These are phyloP conservation scores for Panonychus citri DNA, from an alignment of 1,140 invertebrate species.

Conservation along the genomic window DNA sequence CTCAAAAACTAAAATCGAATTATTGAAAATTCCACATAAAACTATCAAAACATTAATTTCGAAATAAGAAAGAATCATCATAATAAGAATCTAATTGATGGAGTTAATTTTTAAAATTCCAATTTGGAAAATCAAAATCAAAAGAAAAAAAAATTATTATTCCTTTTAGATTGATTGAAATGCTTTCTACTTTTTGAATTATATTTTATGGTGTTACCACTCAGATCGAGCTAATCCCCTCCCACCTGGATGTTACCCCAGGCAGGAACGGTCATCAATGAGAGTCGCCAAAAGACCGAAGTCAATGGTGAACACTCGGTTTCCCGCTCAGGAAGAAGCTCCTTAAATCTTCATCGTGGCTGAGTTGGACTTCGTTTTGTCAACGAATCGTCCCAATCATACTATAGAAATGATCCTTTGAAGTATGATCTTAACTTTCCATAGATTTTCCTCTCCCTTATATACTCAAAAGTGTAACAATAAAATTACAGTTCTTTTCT, in stretches of 20 bases:
- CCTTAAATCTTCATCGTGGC: slow-evolving; percentile 10
- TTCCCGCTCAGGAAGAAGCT: slow-evolving; percentile 11
- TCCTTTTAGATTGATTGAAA: too few species aligned
- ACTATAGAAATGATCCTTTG: slow-evolving; percentile 13
- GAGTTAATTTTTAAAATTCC: not conserved
- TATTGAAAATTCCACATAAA: not conserved
- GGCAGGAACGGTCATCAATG: slow-evolving; percentile 2
- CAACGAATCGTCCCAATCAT: slow-evolving; percentile 8
- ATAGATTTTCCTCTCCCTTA: too few species aligned
- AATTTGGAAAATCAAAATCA: too few species aligned
- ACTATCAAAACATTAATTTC: not conserved
- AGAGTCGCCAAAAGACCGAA: not conserved
- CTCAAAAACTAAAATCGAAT: not conserved
- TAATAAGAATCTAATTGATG: not conserved
- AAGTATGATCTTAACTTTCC: slow-evolving; percentile 11
- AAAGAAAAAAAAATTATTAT: too few species aligned
- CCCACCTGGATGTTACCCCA: not conserved
- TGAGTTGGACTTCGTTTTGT: slow-evolving; percentile 3
- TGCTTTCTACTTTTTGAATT: too few species aligned
- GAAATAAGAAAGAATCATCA: not conserved
- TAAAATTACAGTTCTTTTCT: too few species aligned
- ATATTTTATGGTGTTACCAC: slow-evolving; percentile 4
- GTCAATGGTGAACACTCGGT: not conserved
- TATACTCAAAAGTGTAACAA: too few species aligned
- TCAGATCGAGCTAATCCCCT: slow-evolving; percentile 10